Evolutionary conservation across 2,797 vertebrate genomes (phyloP).

Genomic region (Sebastes umbrosus): DNA sequence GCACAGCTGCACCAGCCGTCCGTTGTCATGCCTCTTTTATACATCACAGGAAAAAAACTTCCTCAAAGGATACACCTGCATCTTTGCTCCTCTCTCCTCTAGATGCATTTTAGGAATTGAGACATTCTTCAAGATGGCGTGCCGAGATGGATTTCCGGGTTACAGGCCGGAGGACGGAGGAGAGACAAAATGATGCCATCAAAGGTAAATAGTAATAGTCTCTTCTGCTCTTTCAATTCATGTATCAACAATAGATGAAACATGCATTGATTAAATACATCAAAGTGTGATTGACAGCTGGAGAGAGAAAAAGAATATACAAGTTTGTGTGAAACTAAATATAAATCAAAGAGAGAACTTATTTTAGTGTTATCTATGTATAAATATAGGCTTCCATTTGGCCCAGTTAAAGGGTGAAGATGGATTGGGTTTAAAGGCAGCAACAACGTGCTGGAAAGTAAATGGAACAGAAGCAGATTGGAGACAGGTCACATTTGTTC

Average conservation of each 20-base stretch:
- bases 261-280: background rate
- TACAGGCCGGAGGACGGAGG: background rate
- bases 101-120: background rate
- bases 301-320: background rate
- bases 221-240: background rate
- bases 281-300: background rate
- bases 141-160: background rate
- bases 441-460: constrained; percentile 45
- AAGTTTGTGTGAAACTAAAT: background rate
- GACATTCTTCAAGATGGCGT: background rate
- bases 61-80: too few species aligned
- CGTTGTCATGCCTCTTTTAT: background rate
- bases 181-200: background rate
- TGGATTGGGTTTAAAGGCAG: constrained; percentile 34
- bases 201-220: background rate
- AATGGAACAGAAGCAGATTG: constrained; percentile 55
- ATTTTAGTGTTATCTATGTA: constrained; percentile 52
- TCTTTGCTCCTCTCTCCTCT: background rate
- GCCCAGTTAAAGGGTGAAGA: constrained; percentile 62
- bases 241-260: background rate
- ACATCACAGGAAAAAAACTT: background rate
- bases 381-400: constrained; percentile 55
- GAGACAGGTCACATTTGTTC: constrained; percentile 35
- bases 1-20: background rate
- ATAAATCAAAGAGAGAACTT: constrained; percentile 36